These are phyloP conservation scores for Harpagoxenus sublaevis DNA, from an alignment of 2,888 invertebrate species.

Conservation along the genomic window DNA sequence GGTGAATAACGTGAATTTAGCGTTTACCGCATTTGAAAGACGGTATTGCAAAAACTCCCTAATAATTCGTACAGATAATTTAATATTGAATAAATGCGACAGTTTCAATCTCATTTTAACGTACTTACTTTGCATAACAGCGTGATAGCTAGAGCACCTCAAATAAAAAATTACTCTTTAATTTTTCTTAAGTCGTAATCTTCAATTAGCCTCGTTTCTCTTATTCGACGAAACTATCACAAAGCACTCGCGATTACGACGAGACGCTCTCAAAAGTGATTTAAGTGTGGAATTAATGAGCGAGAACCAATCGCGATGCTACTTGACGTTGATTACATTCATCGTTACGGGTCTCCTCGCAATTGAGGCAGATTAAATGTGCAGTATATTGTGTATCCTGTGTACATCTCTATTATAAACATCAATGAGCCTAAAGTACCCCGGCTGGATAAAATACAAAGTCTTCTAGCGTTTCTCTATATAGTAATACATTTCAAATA, in stretches of 20 bases:
- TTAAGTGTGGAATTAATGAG: conserved; percentile 66
- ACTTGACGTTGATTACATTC: conserved; percentile 73
- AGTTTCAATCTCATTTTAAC: too few relatives aligned
- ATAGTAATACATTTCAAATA: not conserved
- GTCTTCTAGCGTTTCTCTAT: not conserved
- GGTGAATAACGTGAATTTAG: too few relatives aligned
- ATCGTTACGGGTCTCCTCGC: conserved; percentile 62
- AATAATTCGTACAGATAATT: too few relatives aligned
- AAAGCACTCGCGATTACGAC: conserved; percentile 60
- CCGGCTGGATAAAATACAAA: conserved; percentile 25
- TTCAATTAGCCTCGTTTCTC: conserved; percentile 28
- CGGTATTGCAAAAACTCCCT: too few relatives aligned
- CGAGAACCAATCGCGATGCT: conserved; percentile 68
- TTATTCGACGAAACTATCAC: conserved; percentile 54
- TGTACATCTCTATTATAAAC: conserved; percentile 15
- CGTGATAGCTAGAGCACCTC: not conserved
- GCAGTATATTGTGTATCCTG: conserved; percentile 25
- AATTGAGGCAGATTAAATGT: conserved; percentile 40
- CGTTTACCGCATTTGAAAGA: too few relatives aligned
- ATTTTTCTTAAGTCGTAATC: conserved; percentile 11
- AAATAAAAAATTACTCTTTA: not conserved
- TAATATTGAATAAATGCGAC: too few relatives aligned
- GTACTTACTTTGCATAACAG: not conserved
- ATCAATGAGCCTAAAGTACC: conserved; percentile 26
- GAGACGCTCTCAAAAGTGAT: conserved; percentile 61